These are phyloP conservation scores for Chaenocephalus aceratus DNA, from an alignment of 2,113 vertebrate species.

Conservation along the genomic window DNA sequence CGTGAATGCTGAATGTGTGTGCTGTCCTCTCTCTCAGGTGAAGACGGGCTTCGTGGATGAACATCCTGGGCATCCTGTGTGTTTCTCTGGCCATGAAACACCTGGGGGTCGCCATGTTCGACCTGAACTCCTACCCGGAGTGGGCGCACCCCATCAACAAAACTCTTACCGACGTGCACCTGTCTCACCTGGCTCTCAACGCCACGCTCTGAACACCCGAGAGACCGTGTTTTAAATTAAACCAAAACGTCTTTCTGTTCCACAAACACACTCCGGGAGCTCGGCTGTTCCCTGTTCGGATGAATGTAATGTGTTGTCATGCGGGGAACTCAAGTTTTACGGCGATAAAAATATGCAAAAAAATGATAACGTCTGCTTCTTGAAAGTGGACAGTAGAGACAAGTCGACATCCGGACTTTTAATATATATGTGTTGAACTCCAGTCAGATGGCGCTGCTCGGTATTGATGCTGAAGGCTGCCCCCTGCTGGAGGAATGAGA, in stretches of 20 bases:
- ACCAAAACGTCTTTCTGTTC: neutral
- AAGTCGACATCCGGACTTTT: slow-evolving; percentile 1
- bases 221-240: too few relatives aligned
- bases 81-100: slow-evolving; percentile 95
- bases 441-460: slow-evolving; percentile 3
- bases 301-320: neutral
- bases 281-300: slow-evolving; percentile 16
- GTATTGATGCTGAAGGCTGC: slow-evolving; percentile 17
- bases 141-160: slow-evolving; percentile 89
- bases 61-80: slow-evolving; percentile 91
- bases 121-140: slow-evolving; percentile 89
- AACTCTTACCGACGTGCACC: slow-evolving; percentile 65
- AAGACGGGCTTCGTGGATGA: slow-evolving; percentile 96
- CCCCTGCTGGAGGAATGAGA: slow-evolving; percentile 52
- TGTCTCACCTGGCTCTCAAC: slow-evolving; percentile 84
- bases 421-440: slow-evolving; percentile 7
- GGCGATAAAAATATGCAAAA: neutral
- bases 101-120: slow-evolving; percentile 93
- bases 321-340: too few relatives aligned
- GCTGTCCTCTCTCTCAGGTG: slow-evolving; percentile 81
- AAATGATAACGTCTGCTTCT: slow-evolving; percentile 3
- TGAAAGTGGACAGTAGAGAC: slow-evolving; percentile 14
- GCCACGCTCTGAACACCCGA: slow-evolving; percentile 68
- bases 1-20: neutral
- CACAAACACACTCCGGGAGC: slow-evolving; percentile 1